Base-by-base conservation (phyloP, 2,888 invertebrate genomes). In the Eretmocerus hayati region DNA sequence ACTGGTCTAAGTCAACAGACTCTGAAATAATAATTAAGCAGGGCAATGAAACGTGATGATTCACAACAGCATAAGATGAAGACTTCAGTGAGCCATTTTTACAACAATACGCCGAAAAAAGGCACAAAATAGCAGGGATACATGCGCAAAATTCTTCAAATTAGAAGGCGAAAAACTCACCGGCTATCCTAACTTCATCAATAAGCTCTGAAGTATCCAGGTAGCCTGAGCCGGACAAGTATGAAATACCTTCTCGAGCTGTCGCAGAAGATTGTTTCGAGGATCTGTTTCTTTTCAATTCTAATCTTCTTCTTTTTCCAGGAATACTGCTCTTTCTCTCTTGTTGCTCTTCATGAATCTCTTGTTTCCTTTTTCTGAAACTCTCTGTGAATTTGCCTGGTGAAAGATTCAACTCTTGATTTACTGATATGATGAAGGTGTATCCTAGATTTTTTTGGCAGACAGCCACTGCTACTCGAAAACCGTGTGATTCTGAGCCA, bases 201-300 rank as follows among this genome's bases (percentile, higher is more conserved):
- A 49, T 43, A 5, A 53, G 40, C 15, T 48, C 45, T n/a, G 40
- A 51, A 36, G 35, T 43, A 18, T 53, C 42, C 11, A 44, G 33
- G 22, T 43, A 45, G 8, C 43, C 52, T 9, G 36, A 46, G 9
- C 42, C 50, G 18, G 50, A 35, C 20, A 38, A 21, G 36, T 55
- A 57, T 8, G 48, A 50, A 16, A 53, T 19, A 15, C 49, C 54
- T 53, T 56, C 55, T 20, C 35, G 36, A 23, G 38, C 37, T 32
- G 43, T 36, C 9, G 21, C 9, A 19, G 48, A 13, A 46, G 11
- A n/a, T 19, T 26, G 44, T 35, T 26, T 48, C 2, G 19, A 26
- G 5, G 21, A 38, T 44, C 47, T 37, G 21, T 44, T 20, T 38
- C 44, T 56, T 40, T 49, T 46, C 4, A 42, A 22, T 30, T 43